Conservation (phyloP, 1,140 invertebrate species). For the Eriosoma lanigerum region DNA sequence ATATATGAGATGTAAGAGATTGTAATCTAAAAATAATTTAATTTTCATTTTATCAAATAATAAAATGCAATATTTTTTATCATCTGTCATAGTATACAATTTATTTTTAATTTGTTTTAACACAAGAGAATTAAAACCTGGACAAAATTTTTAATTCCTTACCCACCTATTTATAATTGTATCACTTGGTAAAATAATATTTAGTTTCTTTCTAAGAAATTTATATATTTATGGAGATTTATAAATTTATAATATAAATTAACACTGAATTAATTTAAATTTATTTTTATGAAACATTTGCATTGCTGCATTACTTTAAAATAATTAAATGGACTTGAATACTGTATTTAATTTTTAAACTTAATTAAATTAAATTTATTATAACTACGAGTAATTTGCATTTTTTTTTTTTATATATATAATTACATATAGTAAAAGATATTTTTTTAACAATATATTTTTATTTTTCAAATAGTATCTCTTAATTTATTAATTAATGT, state of each 20-base stretch:
- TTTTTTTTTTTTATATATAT: background rate
- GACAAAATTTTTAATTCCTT: conserved; percentile 6
- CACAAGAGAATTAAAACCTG: background rate
- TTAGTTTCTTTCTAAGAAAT: background rate
- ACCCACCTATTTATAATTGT: background rate
- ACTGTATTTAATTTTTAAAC: background rate
- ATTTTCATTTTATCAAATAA: conserved; percentile 40
- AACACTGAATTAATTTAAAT: background rate
- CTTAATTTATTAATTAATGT: background rate
- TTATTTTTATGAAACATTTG: conserved; percentile 21
- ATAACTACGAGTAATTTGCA: background rate
- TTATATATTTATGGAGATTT: conserved; percentile 9
- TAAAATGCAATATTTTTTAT: background rate
- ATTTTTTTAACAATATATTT: conserved; percentile 5
- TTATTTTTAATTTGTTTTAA: conserved; percentile 25
- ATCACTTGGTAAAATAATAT: background rate
- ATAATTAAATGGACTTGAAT: background rate
- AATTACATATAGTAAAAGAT: background rate
- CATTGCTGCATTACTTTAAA: conserved; percentile 9
- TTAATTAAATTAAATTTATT: background rate
- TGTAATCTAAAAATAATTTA: conserved; percentile 9
- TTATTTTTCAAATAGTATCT: background rate
- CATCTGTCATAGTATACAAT: background rate
- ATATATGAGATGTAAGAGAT: no score
- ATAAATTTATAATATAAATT: conserved; percentile 35